A percentile compares a stretch with the other conserved stretches of the same genome.
Evolutionary conservation across 1,140 invertebrate genomes (phyloP).

Genomic region (Conopomorpha cramerella): DNA sequence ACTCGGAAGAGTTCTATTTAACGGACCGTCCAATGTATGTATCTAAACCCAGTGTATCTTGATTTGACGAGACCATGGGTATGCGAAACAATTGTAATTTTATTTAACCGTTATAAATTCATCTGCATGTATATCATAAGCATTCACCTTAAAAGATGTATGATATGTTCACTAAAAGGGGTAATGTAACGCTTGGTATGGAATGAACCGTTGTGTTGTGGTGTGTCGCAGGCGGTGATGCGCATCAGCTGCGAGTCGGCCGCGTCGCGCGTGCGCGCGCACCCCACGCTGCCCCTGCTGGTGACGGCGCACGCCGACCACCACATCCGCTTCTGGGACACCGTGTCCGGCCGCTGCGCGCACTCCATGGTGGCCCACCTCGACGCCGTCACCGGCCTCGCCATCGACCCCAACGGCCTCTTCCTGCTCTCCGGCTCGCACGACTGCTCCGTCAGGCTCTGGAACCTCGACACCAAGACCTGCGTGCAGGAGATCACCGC

Average conservation of each 20-base stretch:
- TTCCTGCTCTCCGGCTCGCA: slow-evolving; percentile 97
- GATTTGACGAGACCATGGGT: no score
- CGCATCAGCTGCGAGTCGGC: slow-evolving; percentile 77
- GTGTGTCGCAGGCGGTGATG: slow-evolving; percentile 57
- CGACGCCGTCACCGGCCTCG: slow-evolving; percentile 96
- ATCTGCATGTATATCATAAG: no score
- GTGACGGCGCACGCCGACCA: slow-evolving; percentile 98
- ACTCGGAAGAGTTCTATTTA: no score
- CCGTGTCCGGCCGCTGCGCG: slow-evolving; percentile 90
- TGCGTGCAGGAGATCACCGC: slow-evolving; percentile 99
- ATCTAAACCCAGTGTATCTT: no score
- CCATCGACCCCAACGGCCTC: slow-evolving; percentile 96
- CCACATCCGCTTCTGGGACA: slow-evolving; percentile 98
- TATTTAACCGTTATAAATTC: no score
- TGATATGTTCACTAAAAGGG: slow-evolving; percentile 66
- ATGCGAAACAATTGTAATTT: no score
- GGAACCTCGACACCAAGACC: slow-evolving; percentile 98
- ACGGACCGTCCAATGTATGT: no score
- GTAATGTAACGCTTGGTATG: slow-evolving; percentile 6
- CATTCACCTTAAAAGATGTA: no score
- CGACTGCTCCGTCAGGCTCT: slow-evolving; percentile 98
- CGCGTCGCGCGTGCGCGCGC: slow-evolving; percentile 81
- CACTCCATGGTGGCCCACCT: slow-evolving; percentile 99
- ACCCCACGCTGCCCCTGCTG: slow-evolving; percentile 94
- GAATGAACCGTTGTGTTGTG: no score